phyloP scores from a whole-genome alignment of 37 sponge, comb jelly and placozoan species.

The Halichondria panicea region DNA sequence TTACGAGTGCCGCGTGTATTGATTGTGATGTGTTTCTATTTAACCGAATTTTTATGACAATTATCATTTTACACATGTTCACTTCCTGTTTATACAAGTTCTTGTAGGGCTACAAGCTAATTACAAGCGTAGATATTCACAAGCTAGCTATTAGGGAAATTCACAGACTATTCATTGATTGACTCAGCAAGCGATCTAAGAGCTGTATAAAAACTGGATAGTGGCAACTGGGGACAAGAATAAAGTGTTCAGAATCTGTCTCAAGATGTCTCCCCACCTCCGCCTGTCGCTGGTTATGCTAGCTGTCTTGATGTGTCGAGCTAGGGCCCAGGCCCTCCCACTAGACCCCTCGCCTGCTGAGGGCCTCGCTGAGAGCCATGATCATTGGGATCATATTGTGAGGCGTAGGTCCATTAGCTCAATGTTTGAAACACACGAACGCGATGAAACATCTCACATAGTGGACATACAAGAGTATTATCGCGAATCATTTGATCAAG shows the following conservation, averaged over 20 bases:
- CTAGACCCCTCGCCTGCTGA: background rate
- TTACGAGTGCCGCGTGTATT: no score
- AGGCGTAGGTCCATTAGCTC: background rate
- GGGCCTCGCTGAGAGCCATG: slow-evolving; percentile 27
- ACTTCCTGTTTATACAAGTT: no score
- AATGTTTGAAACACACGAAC: background rate
- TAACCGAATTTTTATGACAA: no score
- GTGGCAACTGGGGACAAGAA: background rate
- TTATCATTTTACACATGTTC: no score
- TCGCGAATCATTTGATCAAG: slow-evolving; percentile 21
- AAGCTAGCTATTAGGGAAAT: no score
- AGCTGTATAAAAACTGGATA: background rate
- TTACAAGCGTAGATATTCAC: no score
- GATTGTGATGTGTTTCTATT: no score
- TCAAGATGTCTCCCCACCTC: background rate
- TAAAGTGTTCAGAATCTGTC: no score
- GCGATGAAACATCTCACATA: slow-evolving; percentile 45
- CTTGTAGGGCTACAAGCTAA: no score
- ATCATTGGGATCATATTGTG: slow-evolving; percentile 56
- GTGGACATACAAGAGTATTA: slow-evolving; percentile 49
- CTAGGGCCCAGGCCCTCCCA: background rate
- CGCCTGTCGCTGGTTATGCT: background rate
- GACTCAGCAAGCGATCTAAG: background rate
- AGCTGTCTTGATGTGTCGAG: background rate
- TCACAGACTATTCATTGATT: no score